These are phyloP conservation scores for Dynastes tityus DNA, from an alignment of 2,888 invertebrate species.

Conservation along the genomic window DNA sequence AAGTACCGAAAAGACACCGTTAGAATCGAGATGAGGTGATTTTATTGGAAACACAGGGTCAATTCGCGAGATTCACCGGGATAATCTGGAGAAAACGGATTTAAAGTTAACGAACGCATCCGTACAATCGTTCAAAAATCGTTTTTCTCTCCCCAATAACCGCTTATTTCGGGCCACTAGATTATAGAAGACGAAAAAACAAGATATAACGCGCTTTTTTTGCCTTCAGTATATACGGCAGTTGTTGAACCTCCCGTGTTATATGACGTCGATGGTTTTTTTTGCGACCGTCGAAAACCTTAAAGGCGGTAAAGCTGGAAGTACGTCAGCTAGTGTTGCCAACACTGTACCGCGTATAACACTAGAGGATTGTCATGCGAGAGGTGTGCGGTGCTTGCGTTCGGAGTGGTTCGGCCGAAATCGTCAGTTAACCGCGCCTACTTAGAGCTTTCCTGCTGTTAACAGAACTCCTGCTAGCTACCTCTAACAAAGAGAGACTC, in stretches of 20 bases:
- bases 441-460: conserved; percentile 53
- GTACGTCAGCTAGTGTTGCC: conserved; percentile 55
- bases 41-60: too few relatives aligned
- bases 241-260: conserved; percentile 17
- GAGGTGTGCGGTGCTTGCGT: conserved; percentile 53
- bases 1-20: conserved; percentile 12
- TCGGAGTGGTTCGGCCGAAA: conserved; percentile 56
- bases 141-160: too few relatives aligned
- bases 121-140: too few relatives aligned
- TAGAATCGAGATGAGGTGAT: background rate
- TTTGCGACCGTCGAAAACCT: conserved; percentile 11
- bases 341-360: conserved; percentile 58
- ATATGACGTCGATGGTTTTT: conserved; percentile 52
- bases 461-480: conserved; percentile 27
- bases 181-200: too few relatives aligned
- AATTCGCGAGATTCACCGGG: background rate
- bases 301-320: conserved; percentile 5
- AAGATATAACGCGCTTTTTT: background rate
- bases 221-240: background rate
- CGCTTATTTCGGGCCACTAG: too few relatives aligned
- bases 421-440: conserved; percentile 54
- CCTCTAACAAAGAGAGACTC: conserved; percentile 11
- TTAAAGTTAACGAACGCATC: background rate
- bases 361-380: conserved; percentile 55
- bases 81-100: background rate